Percentiles rank a stretch among this genome's conserved stretches.
These are phyloP conservation scores for Coracias cyanogaster DNA, from an alignment of 2,797 vertebrate species.

Conservation along the genomic window DNA sequence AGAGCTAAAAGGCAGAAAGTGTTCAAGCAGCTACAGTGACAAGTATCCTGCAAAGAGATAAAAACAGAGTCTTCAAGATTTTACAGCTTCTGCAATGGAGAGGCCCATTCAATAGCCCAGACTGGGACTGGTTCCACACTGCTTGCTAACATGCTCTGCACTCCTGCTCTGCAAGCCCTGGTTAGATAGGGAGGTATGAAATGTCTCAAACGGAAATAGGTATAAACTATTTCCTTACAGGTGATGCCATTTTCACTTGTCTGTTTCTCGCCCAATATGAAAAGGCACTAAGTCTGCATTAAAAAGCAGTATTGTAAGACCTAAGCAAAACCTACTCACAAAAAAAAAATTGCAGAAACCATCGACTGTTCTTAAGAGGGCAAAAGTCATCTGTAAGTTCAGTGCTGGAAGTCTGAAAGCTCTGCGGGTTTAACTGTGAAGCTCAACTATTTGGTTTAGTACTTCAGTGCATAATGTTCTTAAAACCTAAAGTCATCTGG, in stretches of 20 bases:
- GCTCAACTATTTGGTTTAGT: background rate
- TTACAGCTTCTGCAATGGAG: background rate
- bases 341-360: background rate
- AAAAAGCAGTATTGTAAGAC: background rate
- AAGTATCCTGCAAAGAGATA: background rate
- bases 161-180: background rate
- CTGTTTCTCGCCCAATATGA: background rate
- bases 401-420: background rate
- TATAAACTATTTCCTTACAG: background rate
- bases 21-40: background rate
- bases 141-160: background rate
- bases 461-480: background rate
- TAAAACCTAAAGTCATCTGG: background rate
- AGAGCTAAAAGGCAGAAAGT: background rate
- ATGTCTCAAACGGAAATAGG: background rate
- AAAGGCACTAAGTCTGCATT: slow-evolving; percentile 27
- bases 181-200: background rate
- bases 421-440: background rate
- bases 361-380: background rate
- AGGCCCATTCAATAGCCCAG: accelerated
- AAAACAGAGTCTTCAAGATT: background rate
- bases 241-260: background rate
- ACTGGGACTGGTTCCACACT: background rate
- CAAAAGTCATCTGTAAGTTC: background rate
- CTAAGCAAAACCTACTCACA: background rate